These are phyloP conservation scores for Drosophila dives DNA, from an alignment of 2,888 invertebrate species.

Conservation along the genomic window DNA sequence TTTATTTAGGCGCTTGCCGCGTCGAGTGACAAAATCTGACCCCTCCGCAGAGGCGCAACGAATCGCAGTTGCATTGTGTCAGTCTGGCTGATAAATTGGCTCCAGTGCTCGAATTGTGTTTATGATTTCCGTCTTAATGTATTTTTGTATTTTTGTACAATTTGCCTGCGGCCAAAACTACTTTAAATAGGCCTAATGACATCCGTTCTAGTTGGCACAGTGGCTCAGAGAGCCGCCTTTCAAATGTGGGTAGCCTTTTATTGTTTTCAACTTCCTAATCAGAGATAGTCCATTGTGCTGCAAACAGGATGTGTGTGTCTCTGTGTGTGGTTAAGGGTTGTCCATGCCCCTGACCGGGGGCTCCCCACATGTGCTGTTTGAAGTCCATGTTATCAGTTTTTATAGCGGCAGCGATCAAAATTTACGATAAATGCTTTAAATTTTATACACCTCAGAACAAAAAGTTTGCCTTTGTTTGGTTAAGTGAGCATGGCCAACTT, in stretches of 20 bases:
- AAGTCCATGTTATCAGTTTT: conserved; percentile 62
- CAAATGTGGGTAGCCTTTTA: conserved; percentile 68
- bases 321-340: conserved; percentile 72
- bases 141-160: conserved; percentile 26
- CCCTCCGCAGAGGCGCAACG: conserved; percentile 63
- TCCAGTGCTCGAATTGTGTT: conserved; percentile 41
- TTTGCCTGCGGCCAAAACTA: conserved; percentile 66
- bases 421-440: conserved; percentile 82
- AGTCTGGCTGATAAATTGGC: conserved; percentile 53
- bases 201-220: conserved; percentile 65
- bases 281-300: conserved; percentile 62
- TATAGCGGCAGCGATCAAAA: conserved; percentile 72
- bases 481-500: conserved; percentile 82
- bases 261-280: conserved; percentile 83
- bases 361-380: conserved; percentile 44
- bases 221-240: conserved; percentile 46
- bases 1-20: conserved; percentile 67
- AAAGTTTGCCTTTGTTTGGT: conserved; percentile 62
- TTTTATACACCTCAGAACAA: conserved; percentile 68
- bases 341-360: conserved; percentile 46
- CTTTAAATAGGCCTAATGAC: conserved; percentile 78
- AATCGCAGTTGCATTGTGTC: conserved; percentile 55
- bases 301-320: conserved; percentile 52
- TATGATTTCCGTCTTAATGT: conserved; percentile 50
- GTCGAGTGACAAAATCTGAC: conserved; percentile 59